Evolutionary conservation across 2,797 vertebrate species (phyloP), one percentile per base, ranked within the genome.

Genomic region (Trachops cirrhosus): DNA sequence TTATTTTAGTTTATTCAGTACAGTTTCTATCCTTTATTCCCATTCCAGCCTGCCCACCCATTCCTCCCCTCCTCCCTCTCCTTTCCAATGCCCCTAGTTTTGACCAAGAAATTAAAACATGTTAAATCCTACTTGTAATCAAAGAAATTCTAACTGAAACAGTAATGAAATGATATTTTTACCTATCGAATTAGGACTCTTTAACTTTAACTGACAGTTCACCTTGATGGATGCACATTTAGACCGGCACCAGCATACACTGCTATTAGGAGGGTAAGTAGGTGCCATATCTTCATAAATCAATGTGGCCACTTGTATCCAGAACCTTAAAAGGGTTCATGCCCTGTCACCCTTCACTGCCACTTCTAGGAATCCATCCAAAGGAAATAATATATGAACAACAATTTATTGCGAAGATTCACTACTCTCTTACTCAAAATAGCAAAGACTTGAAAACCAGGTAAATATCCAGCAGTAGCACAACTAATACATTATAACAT

Each of bases 251-350:
- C 44, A 62, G 54, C 19, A 70, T 4, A n/a, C 0, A 57, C 9
- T 67, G 71, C 22, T 93, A 3, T 37, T 64, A 15, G 52, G 54
- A 41, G 41, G 11, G 0, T 16, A 89, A 83, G 12, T 70, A 84
- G 37, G 29, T 86, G 59, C 26, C 7, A 22, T 50, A 34, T 44
- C 18, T 34, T 89, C 71, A 79, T 68, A 91, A 96, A 87, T 93
- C 44, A 59, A 4, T 77, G n/a, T 64, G 39, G 15, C 5, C 48
- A 74, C 91, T 97, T 90, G 73, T 82, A 57, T 70, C 59, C 77
- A 95, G 34, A 95, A 46, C 16, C 32, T 94, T 95, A 86, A 96
- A 92, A 88, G 77, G 16, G n/a, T 85, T 88, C 50, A 73, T 87
- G 62, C 24, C 70, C 83, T 93, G 87, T 96, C 50, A 67, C 48